Base-by-base conservation (phyloP, 2,888 invertebrate genomes). In the Drosophila multiciliata region DNA sequence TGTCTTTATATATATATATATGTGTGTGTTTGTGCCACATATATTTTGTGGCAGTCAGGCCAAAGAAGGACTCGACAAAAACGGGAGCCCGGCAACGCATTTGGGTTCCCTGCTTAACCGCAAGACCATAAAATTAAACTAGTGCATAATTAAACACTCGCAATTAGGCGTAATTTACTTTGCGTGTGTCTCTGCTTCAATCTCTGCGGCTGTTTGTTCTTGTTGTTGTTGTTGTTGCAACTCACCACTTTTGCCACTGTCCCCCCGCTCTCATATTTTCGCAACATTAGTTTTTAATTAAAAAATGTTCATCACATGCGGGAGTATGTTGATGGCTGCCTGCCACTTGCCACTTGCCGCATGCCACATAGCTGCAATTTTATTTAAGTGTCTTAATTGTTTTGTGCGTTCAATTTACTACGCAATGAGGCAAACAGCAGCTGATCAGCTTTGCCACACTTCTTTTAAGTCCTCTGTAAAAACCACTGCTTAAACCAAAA, bases 211-310 rank as follows among this genome's bases (percentile, higher is more conserved):
- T 71, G 69, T 73, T 75, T 63, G 49, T 68, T 42, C 40, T 68
- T n/a, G n/a, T n/a, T n/a, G n/a, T 55, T 61, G 48, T 20, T 38
- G 50, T 40, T 55, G 35, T 58, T 36, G 7, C 8, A 23, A 53
- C 15, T n/a, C n/a, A 54, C 23, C 49, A 11, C 32, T 49, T 32
- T 55, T n/a, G 29, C 29, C 29, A 29, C 29, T 29, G 29, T 7
- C 38, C 54, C 36, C 40, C 61, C 78, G 76, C 77, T 74, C 75
- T 89, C 84, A 83, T 89, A 89, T 90, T 91, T 90, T 90, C 88
- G 89, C 86, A 80, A 91, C 91, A 91, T 91, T 91, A 91, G 90
- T 85, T 91, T 91, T 91, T 91, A 91, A 91, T 91, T 91, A 91
- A 91, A 91, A 91, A 87, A 90, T 86, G 73, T 81, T 72, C 84